These are phyloP conservation scores for Akabosia matsudoensis DNA, from an alignment of 1,140 invertebrate genomes.

Conservation along the genomic window DNA sequence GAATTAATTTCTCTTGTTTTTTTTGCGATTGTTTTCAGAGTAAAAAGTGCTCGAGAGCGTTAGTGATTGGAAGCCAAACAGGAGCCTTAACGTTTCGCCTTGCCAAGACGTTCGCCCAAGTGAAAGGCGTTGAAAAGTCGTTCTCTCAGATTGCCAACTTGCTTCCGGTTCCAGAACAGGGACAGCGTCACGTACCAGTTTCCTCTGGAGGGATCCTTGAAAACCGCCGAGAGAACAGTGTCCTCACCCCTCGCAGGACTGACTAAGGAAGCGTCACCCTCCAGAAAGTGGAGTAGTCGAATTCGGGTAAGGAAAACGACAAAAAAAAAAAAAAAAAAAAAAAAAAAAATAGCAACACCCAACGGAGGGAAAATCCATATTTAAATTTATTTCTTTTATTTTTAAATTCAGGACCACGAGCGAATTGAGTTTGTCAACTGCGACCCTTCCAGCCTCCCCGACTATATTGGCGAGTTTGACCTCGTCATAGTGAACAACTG, in stretches of 20 bases:
- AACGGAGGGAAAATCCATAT: too few relatives aligned
- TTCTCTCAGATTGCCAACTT: constrained; percentile 36
- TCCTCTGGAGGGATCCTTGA: constrained; percentile 43
- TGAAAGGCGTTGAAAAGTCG: constrained; percentile 39
- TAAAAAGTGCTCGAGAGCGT: constrained; percentile 18
- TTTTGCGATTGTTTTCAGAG: constrained; percentile 30
- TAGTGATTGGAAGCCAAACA: constrained; percentile 40
- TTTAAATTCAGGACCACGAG: constrained; percentile 20
- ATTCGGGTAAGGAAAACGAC: background rate
- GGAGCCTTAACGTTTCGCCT: constrained; percentile 38
- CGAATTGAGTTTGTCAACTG: constrained; percentile 37
- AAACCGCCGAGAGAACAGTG: constrained; percentile 15
- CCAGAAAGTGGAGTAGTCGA: background rate
- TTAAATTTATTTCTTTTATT: background rate
- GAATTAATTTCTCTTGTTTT: background rate
- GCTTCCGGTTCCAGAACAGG: constrained; percentile 40
- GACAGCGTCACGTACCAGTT: constrained; percentile 32
- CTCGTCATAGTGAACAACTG: constrained; percentile 37
- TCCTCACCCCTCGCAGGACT: background rate
- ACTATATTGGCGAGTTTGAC: constrained; percentile 37
- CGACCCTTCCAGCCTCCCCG: constrained; percentile 22
- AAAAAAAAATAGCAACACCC: too few relatives aligned
- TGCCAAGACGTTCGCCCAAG: constrained; percentile 34
- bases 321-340: background rate
- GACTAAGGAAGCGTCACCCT: background rate